Percentiles rank a stretch among this genome's conserved stretches.
phyloP scores from a whole-genome alignment of 2,888 invertebrate genomes.

The Melitaea athalia region DNA sequence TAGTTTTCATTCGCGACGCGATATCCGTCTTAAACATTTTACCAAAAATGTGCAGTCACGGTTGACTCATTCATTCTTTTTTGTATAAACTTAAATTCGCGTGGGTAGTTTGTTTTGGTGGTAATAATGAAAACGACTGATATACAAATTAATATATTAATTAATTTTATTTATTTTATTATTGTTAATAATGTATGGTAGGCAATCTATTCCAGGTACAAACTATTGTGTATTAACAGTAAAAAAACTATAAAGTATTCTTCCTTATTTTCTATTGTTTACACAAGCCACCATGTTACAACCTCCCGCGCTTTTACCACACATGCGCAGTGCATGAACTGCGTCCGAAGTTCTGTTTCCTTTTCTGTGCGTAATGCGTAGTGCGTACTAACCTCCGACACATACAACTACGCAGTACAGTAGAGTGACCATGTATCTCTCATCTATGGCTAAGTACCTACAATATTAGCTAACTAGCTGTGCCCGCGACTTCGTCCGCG shows the following conservation, averaged over 20 bases:
- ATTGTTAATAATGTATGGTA: too few relatives aligned
- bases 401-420: slow-evolving; percentile 52
- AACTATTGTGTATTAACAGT: too few relatives aligned
- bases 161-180: too few relatives aligned
- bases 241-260: too few relatives aligned
- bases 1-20: slow-evolving; percentile 24
- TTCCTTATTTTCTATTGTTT: slow-evolving; percentile 15
- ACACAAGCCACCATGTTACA: slow-evolving; percentile 45
- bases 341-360: slow-evolving; percentile 24
- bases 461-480: too few relatives aligned
- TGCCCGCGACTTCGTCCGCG: too few relatives aligned
- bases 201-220: too few relatives aligned
- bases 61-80: slow-evolving; percentile 25
- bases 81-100: slow-evolving; percentile 13
- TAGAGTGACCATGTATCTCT: slow-evolving; percentile 49
- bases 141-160: too few relatives aligned
- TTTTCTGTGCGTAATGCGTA: slow-evolving; percentile 33
- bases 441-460: slow-evolving; percentile 43
- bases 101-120: not conserved
- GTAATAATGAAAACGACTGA: not conserved
- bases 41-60: slow-evolving; percentile 21
- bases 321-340: slow-evolving; percentile 53
- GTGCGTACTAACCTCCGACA: slow-evolving; percentile 39
- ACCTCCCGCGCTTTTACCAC: slow-evolving; percentile 54
- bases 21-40: slow-evolving; percentile 20